Conservation (phyloP, 2,888 invertebrate genomes). For the Teleogryllus oceanicus region DNA sequence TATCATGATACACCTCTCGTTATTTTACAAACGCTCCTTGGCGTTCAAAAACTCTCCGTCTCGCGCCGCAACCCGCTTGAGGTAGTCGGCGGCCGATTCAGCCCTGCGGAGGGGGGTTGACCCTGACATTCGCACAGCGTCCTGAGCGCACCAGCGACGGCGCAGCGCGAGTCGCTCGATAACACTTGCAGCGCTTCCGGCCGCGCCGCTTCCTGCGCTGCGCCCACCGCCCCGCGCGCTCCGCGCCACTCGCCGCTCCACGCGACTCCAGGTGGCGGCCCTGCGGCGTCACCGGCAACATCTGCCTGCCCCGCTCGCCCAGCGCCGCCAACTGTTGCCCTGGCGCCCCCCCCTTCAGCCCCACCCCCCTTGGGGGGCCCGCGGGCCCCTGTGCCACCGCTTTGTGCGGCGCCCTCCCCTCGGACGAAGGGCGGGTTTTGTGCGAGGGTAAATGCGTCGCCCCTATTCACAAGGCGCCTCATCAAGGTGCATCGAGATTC, state of each 20-base stretch:
- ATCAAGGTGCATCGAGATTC: constrained; percentile 6
- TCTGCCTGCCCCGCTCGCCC: not conserved
- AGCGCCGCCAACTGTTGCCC: constrained; percentile 1
- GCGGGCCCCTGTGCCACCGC: no score
- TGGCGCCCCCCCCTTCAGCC: no score
- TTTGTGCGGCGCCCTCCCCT: no score
- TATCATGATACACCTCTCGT: no score
- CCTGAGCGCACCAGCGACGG: not conserved
- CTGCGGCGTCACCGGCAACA: not conserved
- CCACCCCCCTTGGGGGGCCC: no score
- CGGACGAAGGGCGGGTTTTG: not conserved
- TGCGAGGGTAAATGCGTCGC: not conserved
- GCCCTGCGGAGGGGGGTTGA: not conserved
- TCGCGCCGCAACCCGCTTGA: no score
- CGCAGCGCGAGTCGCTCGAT: not conserved
- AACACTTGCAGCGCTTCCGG: constrained; percentile 1
- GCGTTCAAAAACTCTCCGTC: no score
- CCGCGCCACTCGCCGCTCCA: not conserved
- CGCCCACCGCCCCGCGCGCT: not conserved
- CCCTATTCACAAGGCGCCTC: no score
- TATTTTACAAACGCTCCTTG: no score
- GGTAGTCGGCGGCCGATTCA: no score
- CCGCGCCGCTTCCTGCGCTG: not conserved
- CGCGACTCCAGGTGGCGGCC: not conserved
- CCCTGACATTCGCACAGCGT: constrained; percentile 11